phyloP scores from a whole-genome alignment of 2,113 vertebrate species.

The Misgurnus anguillicaudatus region DNA sequence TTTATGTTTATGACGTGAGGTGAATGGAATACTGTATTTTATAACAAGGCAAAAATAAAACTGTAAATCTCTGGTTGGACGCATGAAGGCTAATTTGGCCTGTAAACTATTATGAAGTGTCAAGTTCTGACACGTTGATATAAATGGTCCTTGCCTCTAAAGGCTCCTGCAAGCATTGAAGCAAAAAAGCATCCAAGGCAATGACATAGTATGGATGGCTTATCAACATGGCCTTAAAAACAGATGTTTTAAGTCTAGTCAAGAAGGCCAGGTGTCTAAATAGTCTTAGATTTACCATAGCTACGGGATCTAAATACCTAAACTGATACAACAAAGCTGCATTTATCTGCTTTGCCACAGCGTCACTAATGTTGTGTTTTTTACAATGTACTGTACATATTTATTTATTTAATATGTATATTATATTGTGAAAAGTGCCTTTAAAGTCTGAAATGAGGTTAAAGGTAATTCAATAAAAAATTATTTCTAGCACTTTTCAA shows the following conservation, averaged over 20 bases:
- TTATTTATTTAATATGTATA: too few relatives aligned
- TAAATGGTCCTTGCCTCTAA: background rate
- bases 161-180: background rate
- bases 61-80: background rate
- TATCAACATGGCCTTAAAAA: conserved; percentile 12
- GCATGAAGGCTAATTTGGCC: conserved; percentile 9
- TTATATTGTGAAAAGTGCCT: too few relatives aligned
- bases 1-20: too few relatives aligned
- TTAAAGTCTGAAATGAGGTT: too few relatives aligned
- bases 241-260: background rate
- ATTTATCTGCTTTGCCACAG: conserved; percentile 7
- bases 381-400: background rate
- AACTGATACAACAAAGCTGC: background rate
- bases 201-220: conserved; percentile 2
- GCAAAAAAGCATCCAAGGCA: background rate
- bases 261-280: background rate
- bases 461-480: too few relatives aligned
- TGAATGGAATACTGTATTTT: background rate
- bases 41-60: background rate
- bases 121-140: conserved; percentile 10
- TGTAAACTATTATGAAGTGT: background rate
- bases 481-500: too few relatives aligned
- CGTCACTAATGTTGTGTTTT: conserved; percentile 23
- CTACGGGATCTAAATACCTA: background rate
- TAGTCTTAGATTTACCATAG: background rate